These are phyloP conservation scores for Mimas tiliae DNA, from an alignment of 2,888 invertebrate genomes.

Conservation along the genomic window DNA sequence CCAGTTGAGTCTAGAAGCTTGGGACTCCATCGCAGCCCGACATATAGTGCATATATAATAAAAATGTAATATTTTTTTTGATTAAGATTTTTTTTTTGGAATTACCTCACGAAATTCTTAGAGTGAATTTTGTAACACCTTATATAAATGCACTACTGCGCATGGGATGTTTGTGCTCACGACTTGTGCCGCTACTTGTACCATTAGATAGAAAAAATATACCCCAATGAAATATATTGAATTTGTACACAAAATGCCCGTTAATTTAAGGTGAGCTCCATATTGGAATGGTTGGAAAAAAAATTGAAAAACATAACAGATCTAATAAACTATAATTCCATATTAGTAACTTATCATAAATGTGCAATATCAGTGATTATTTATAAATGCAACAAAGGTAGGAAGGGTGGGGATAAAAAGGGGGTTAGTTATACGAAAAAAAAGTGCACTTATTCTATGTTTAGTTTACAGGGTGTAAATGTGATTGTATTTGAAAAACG, in stretches of 20 bases:
- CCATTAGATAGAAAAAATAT: not conserved
- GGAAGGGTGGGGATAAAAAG: conserved; percentile 25
- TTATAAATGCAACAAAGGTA: conserved; percentile 27
- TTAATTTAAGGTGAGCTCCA: conserved; percentile 11
- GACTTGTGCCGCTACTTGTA: too few species aligned
- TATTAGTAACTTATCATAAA: conserved; percentile 34
- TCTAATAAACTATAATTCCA: conserved; percentile 23
- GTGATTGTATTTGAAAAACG: conserved; percentile 4
- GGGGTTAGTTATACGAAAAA: conserved; percentile 33
- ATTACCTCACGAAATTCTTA: too few species aligned
- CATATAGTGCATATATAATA: too few species aligned
- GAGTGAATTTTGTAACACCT: too few species aligned
- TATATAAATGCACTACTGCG: not conserved
- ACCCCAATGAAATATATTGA: not conserved
- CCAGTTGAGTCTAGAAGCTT: too few species aligned
- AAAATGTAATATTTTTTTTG: too few species aligned
- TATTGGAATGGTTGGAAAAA: conserved; percentile 17
- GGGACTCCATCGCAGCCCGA: too few species aligned
- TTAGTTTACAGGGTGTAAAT: conserved; percentile 33
- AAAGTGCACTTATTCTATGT: conserved; percentile 50
- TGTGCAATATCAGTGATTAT: conserved; percentile 29
- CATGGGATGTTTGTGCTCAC: too few species aligned
- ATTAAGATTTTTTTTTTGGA: too few species aligned
- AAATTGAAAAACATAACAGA: not conserved
- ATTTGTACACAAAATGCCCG: not conserved